Evolutionary conservation across 2,113 vertebrate species (phyloP).

Genomic region (Cathartes aura): DNA sequence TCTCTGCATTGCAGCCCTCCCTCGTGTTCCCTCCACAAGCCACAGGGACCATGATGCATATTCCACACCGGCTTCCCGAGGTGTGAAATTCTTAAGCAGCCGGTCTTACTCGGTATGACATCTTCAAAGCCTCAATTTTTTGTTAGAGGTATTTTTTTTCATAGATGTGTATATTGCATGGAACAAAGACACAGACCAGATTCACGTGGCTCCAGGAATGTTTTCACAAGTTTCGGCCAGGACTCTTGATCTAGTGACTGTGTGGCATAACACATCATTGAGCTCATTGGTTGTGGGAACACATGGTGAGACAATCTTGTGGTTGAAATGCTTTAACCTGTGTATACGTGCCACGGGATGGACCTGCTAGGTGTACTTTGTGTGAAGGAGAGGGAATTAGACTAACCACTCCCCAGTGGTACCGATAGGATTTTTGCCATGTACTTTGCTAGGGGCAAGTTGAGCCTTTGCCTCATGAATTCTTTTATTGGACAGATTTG

Average conservation of each 20-base stretch:
- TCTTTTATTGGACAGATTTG: neutral
- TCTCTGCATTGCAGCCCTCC: neutral
- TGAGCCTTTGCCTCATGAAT: neutral
- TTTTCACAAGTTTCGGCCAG: conserved; percentile 22
- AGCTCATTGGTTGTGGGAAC: neutral
- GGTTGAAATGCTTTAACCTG: neutral
- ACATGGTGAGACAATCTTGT: conserved; percentile 10
- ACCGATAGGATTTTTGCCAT: neutral
- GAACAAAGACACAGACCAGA: neutral
- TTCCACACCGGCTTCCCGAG: neutral
- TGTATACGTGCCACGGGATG: neutral
- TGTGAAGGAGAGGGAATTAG: neutral
- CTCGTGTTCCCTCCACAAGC: neutral
- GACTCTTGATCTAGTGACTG: conserved; percentile 49
- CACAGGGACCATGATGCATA: neutral
- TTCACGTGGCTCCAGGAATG: conserved; percentile 10
- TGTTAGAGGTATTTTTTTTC: neutral
- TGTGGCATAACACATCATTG: conserved; percentile 46
- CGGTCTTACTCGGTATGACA: neutral
- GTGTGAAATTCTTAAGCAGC: conserved; percentile 11
- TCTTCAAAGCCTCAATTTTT: neutral
- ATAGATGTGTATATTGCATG: neutral
- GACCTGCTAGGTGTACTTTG: neutral
- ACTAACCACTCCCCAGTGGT: neutral
- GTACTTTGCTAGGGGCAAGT: neutral